Conservation (phyloP, 2,113 vertebrate genomes). For the Marmota flaviventris region DNA sequence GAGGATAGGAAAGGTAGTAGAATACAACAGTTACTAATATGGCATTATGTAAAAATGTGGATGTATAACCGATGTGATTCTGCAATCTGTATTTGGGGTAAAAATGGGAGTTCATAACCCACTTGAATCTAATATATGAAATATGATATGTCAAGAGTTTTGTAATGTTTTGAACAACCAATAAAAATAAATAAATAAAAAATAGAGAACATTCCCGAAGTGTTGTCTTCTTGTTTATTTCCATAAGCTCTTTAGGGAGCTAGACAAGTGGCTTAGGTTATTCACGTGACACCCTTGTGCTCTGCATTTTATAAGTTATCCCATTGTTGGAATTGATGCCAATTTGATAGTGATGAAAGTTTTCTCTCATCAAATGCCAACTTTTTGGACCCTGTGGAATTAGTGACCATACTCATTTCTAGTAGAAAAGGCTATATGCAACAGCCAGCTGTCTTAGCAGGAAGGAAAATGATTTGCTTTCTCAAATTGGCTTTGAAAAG, state of each 20-base stretch:
- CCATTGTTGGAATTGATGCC: conserved; percentile 77
- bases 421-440: conserved; percentile 64
- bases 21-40: no score
- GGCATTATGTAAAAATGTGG: no score
- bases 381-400: conserved; percentile 70
- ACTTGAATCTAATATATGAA: no score
- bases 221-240: background rate
- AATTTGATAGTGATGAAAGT: conserved; percentile 73
- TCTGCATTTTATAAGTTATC: conserved; percentile 61
- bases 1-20: no score
- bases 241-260: background rate
- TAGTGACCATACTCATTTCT: conserved; percentile 77
- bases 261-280: background rate
- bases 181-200: no score
- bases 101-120: no score
- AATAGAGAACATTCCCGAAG: background rate
- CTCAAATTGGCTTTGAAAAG: conserved; percentile 83
- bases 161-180: no score
- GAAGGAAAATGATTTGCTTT: conserved; percentile 82
- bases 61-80: no score
- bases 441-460: conserved; percentile 81
- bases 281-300: background rate
- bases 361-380: conserved; percentile 68
- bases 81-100: no score
- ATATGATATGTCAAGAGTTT: no score